Evolutionary conservation across 1,140 invertebrate genomes (phyloP), one percentile per base, ranked within the genome.

Genomic region (Caenorhabditis inopinata): DNA sequence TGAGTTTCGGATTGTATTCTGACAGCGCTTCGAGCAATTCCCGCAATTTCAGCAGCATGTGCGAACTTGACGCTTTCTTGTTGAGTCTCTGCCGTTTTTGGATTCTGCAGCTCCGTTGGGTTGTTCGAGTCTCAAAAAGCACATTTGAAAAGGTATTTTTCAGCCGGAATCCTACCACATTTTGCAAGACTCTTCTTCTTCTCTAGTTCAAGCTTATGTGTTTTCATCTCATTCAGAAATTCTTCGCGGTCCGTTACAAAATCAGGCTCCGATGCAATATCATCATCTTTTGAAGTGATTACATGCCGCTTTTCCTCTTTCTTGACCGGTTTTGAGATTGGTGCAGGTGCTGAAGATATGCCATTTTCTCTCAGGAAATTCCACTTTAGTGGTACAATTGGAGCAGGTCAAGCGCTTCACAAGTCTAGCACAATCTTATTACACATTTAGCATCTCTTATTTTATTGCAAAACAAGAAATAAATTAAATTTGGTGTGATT

Each of bases 221-320:
- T 80, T 53, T 76, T 77, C 53, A 78, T 58, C 38, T 78, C 77
- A 35, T 62, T 48, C 21, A 73, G 14, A 53, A 77, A 81, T 2
- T 78, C 38, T 58, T 74, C 82, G 47, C 81, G 42, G 38, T 83
- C 81, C 32, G 74, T 53, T 23, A 84, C 78, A 27, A 83, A 25
- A 74, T 83, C 83, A 27, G 83, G 83, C 35, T 83, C 83, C 27
- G 76, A 80, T 16, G 82, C 77, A 29, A 78, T 74, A 27, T 83
- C 83, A 35, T 83, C 83, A 12, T 83, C 78, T 48, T 83, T 76
- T n/a, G 58, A 68, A 68, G 58, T 68, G n/a, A 68, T 68, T 2
- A 68, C 58, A 68, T 68, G 58, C 12, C 51, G 42, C 16, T 68
- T 51, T 11, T 47, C 76, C 21, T 51, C 29, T 32, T 58, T 79